phyloP scores from a whole-genome alignment of 1,140 invertebrate genomes.

The Cheumatopsyche charites region DNA sequence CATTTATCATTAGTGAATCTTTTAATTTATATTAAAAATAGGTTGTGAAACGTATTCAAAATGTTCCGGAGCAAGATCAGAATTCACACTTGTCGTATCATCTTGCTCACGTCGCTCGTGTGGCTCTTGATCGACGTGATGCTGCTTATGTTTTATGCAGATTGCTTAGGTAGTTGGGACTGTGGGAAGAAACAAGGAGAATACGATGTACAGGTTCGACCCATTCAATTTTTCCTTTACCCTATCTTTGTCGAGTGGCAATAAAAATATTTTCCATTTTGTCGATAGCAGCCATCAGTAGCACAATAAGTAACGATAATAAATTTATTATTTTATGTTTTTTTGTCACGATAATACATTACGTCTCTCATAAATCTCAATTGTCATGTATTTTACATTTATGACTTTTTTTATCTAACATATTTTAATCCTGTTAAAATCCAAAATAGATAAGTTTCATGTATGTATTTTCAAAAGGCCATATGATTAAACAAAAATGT shows the following conservation, averaged over 20 bases:
- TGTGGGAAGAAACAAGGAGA: constrained; percentile 64
- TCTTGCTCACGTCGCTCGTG: constrained; percentile 91
- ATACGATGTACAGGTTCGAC: constrained; percentile 59
- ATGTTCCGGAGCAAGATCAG: constrained; percentile 87
- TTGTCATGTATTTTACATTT: no score
- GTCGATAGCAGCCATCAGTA: no score
- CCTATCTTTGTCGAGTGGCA: neutral
- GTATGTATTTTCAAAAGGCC: no score
- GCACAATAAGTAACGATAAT: no score
- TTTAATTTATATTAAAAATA: neutral
- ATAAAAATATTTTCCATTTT: neutral
- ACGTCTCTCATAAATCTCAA: no score
- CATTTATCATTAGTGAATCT: neutral
- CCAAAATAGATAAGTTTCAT: no score
- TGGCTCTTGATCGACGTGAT: constrained; percentile 95
- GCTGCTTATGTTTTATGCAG: constrained; percentile 91
- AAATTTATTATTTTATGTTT: no score
- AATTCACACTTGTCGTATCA: constrained; percentile 93
- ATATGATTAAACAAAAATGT: no score
- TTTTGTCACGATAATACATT: no score
- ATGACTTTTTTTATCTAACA: no score
- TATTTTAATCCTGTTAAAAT: no score
- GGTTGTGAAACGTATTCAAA: constrained; percentile 41
- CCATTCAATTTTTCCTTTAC: neutral
- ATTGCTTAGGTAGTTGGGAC: constrained; percentile 79